Base-by-base conservation (phyloP, 2,888 invertebrate species). In the Phlogophora meticulosa region DNA sequence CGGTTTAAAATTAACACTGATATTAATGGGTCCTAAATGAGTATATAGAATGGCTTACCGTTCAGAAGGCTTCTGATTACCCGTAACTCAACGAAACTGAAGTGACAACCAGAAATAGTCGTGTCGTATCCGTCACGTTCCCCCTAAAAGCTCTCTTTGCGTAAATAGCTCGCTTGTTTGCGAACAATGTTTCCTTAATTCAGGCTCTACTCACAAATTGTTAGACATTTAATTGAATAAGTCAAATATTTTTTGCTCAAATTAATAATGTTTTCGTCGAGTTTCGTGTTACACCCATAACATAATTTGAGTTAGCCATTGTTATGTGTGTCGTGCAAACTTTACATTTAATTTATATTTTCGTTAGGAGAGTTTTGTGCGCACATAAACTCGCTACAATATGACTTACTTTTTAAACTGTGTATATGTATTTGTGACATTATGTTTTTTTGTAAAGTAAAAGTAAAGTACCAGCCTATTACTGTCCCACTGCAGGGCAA, bases 121-220 rank as follows among this genome's bases (percentile, higher is more conserved):
- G 28, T 28, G 28, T 62, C 57, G 72, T 9, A 20, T 20, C 15
- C 70, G 67, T 60, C 7, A 7, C 76, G 66, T 57, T 0, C 0
- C 1, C 15, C 4, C 7, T 65, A 62, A 80, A 67, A 22, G 9
- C n/a, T n/a, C 13, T 22, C 20, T 11, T 38, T 3, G 20, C 48
- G n/a, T 67, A 75, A 78, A 64, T 72, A 75, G 56, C 76, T 72
- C 32, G 52, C 72, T 75, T 80, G 78, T 80, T 80, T 68, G 36
- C 52, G 52, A 75, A 81, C 75, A 79, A 78, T 81, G 68, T 77
- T 66, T 74, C 75, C 75, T 63, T 68, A 81, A 78, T 78, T 74
- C 61, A 17, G 51, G 34, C 46, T 46, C 22, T 15, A 46, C 57
- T 77, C 42, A 52, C 48, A 80, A 80, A 60, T 74, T 77, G 64